Base-by-base conservation (phyloP, 2,113 vertebrate genomes). In the Dolichallabes microphthalmus region DNA sequence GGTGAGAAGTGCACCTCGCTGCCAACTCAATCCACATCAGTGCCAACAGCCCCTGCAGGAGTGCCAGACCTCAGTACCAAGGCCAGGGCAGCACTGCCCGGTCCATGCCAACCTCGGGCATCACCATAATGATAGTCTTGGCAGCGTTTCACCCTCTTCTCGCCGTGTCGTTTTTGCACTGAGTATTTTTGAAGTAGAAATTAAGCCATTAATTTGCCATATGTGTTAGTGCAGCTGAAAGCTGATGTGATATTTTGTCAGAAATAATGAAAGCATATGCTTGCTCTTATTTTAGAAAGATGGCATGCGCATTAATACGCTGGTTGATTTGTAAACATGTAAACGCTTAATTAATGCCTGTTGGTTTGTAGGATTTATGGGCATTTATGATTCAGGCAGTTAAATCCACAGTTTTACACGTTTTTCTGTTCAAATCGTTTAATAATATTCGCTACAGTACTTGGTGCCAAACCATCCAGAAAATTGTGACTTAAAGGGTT, bases 21-120 rank as follows among this genome's bases (percentile, higher is more conserved):
- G 76, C 61, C 85, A 52, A 76, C 53, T 84, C 82, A 39, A 45
- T 32, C 35, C 58, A 30, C 15, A 52, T 45, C 12, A 76, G 71
- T 52, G 87, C 71, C 79, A 85, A 76, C 20, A 86, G n/a, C 25
- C 58, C 61, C 77, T 45, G 83, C 69, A 57, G 60, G 64, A 57
- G 55, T 30, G 35, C 76, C 68, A 79, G 81, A 73, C 78, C 73
- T 57, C 17, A 30, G 64, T 71, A 66, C 75, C 64, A 80, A 53
- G 82, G 76, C 64, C 74, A 80, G 66, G 35, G 25, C 69, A 53
- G 55, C 79, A 74, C 32, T 78, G 79, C 58, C 45, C 20, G n/a
- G 11, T 80, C 60, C 45, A n/a, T 60, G 63, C 73, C 45, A 78
- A 82, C 52, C 74, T 55, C 8, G 19, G 52, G 15, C 68, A 81